These are phyloP conservation scores for Brachirus orientalis DNA, from an alignment of 2,113 vertebrate genomes.

Conservation along the genomic window DNA sequence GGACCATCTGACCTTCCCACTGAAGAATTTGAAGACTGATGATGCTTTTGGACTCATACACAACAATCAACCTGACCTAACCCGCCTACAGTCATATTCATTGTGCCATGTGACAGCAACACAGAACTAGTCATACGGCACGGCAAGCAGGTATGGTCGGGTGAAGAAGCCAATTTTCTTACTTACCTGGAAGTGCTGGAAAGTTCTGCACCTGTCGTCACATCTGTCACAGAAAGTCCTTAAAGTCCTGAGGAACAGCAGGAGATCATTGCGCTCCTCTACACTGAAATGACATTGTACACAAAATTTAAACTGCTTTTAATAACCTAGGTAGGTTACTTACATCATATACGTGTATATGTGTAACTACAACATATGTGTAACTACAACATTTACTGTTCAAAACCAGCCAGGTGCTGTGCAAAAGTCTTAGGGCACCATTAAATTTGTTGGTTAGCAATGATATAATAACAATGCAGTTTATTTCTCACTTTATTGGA, in stretches of 20 bases:
- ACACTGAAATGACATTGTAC: constrained; percentile 72
- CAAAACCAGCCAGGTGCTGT: too few relatives aligned
- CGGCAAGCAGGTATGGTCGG: neutral
- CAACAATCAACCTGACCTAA: too few relatives aligned
- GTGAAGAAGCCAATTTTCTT: neutral
- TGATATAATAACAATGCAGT: too few relatives aligned
- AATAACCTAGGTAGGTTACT: too few relatives aligned
- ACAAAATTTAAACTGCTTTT: neutral
- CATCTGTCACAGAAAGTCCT: constrained; percentile 84
- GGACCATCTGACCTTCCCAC: constrained; percentile 17
- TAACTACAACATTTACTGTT: too few relatives aligned
- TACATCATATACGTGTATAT: too few relatives aligned
- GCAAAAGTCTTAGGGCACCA: too few relatives aligned
- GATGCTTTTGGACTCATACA: too few relatives aligned
- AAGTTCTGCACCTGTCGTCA: constrained; percentile 83
- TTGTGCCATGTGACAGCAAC: neutral
- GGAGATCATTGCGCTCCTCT: constrained; percentile 83
- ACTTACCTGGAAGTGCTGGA: constrained; percentile 91
- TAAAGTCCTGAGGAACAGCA: constrained; percentile 88
- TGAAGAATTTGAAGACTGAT: constrained; percentile 3
- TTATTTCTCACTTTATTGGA: too few relatives aligned
- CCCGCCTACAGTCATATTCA: neutral
- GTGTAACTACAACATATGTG: too few relatives aligned
- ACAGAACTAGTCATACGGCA: neutral
- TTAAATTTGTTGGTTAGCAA: too few relatives aligned